Conservation (phyloP, 2,113 vertebrate genomes). For the Sinocyclocheilus rhinocerous region DNA sequence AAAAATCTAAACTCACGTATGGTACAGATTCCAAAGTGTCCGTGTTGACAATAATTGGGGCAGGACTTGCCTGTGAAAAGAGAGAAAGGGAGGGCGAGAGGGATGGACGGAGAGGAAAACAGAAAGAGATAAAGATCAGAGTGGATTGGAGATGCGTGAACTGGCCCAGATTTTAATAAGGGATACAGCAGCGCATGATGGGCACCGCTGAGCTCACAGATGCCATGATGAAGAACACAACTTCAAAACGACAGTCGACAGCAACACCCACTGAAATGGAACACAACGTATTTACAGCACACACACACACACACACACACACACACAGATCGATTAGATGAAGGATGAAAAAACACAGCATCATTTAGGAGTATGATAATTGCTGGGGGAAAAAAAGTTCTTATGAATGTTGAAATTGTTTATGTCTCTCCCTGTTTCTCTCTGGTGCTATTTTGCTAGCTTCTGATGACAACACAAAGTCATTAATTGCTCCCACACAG, state of each 20-base stretch:
- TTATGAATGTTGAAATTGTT: background rate
- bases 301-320: conserved; percentile 20
- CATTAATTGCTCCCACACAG: background rate
- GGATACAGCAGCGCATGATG: conserved; percentile 41
- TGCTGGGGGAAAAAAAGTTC: background rate
- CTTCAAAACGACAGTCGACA: conserved; percentile 21
- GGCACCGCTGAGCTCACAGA: conserved; percentile 35
- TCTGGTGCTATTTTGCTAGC: background rate
- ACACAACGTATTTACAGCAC: background rate
- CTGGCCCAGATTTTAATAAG: conserved; percentile 63
- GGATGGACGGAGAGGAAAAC: conserved; percentile 47
- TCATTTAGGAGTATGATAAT: background rate
- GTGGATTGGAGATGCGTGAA: conserved; percentile 47
- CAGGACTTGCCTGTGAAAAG: conserved; percentile 87
- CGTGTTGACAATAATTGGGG: conserved; percentile 96
- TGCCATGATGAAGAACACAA: conserved; percentile 43
- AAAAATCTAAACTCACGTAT: conserved; percentile 84
- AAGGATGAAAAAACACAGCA: background rate
- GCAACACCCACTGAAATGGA: background rate
- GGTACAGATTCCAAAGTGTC: conserved; percentile 95
- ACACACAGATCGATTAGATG: background rate
- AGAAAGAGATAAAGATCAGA: conserved; percentile 46
- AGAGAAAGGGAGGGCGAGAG: conserved; percentile 12
- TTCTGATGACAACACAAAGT: background rate
- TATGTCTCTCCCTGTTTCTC: background rate